phyloP scores from a whole-genome alignment of 1,140 invertebrate genomes.

The Apis laboriosa region DNA sequence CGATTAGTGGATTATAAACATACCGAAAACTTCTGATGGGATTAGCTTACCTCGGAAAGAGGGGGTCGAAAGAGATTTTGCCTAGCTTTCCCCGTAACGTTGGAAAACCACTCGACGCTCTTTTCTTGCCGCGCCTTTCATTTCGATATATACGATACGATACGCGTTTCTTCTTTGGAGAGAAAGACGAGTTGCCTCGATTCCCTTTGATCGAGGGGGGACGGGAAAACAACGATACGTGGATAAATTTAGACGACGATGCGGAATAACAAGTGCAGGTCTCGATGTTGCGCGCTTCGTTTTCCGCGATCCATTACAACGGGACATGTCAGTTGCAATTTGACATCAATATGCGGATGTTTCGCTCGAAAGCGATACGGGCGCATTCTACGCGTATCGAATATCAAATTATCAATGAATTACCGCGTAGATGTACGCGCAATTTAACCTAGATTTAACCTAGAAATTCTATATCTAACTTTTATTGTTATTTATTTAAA shows the following conservation, averaged over 20 bases:
- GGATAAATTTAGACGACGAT: background rate
- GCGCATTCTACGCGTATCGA: background rate
- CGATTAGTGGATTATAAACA: constrained; percentile 81
- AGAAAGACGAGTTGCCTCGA: too few species aligned
- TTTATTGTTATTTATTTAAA: background rate
- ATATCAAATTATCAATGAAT: constrained; percentile 40
- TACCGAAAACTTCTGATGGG: constrained; percentile 72
- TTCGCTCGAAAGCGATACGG: constrained; percentile 15
- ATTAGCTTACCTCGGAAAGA: constrained; percentile 59
- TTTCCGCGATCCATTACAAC: constrained; percentile 9
- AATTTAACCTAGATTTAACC: background rate
- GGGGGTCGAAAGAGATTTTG: constrained; percentile 33
- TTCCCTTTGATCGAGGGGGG: too few species aligned
- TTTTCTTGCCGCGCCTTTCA: background rate
- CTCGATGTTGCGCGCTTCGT: background rate
- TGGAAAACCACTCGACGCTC: constrained; percentile 11
- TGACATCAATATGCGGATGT: constrained; percentile 27
- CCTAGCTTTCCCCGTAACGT: constrained; percentile 48
- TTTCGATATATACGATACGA: too few species aligned
- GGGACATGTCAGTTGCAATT: constrained; percentile 22
- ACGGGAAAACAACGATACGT: too few species aligned
- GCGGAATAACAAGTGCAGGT: background rate
- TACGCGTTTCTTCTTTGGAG: too few species aligned
- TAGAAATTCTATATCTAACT: background rate
- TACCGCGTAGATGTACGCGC: background rate